A percentile compares a stretch with the other conserved stretches of the same genome.
These are phyloP conservation scores for Euura lappo DNA, from an alignment of 1,140 invertebrate genomes.

Conservation along the genomic window DNA sequence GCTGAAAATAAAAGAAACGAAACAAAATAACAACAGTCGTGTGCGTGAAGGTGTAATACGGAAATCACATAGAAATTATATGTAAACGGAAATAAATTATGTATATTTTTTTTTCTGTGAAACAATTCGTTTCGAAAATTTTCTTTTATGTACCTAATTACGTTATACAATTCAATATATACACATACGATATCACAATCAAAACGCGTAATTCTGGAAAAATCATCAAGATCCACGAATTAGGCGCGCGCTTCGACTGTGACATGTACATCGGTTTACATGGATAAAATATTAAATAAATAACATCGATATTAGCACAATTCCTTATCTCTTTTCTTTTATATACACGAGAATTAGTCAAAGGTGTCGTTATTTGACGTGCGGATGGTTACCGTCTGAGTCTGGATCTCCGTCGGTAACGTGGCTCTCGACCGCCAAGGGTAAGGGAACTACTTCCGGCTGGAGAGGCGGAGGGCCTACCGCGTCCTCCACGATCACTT, in stretches of 20 bases:
- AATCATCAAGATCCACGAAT: neutral
- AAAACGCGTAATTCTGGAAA: slow-evolving; percentile 10
- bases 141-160: neutral
- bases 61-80: neutral
- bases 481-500: slow-evolving; percentile 57
- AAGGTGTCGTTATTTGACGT: slow-evolving; percentile 43
- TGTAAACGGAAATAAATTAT: neutral
- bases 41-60: neutral
- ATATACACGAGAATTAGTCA: slow-evolving; percentile 5
- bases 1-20: slow-evolving; percentile 5
- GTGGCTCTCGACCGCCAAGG: slow-evolving; percentile 23
- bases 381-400: slow-evolving; percentile 56
- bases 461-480: slow-evolving; percentile 45
- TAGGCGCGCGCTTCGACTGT: slow-evolving; percentile 23
- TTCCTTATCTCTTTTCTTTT: neutral
- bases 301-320: slow-evolving; percentile 2
- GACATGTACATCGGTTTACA: slow-evolving; percentile 33
- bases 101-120: neutral
- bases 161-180: neutral
- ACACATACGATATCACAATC: slow-evolving; percentile 20
- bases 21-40: neutral
- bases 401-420: slow-evolving; percentile 48
- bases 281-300: slow-evolving; percentile 4
- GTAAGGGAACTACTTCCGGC: slow-evolving; percentile 46
- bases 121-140: neutral